phyloP scores from a whole-genome alignment of 2,888 invertebrate genomes.

The Oegoconia quadripuncta region DNA sequence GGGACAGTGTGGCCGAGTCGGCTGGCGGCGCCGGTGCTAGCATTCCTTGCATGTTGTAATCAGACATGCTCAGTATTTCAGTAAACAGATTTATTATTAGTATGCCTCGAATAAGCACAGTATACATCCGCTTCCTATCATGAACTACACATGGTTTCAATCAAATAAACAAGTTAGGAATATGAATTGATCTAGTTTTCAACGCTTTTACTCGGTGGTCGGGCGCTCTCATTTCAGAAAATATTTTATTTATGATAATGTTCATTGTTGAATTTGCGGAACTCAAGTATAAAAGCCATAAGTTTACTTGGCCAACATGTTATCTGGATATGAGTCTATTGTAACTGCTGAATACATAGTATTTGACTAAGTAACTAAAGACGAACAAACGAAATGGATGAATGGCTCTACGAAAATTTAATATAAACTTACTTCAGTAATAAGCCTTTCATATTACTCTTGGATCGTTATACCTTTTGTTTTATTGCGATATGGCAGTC shows the following conservation, averaged over 20 bases:
- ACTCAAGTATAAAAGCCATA: neutral
- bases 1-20: no score
- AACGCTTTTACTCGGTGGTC: neutral
- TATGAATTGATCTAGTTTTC: slow-evolving; percentile 5
- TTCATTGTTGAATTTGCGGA: slow-evolving; percentile 8
- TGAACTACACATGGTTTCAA: slow-evolving; percentile 12
- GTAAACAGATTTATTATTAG: slow-evolving; percentile 55
- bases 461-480: no score
- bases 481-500: no score
- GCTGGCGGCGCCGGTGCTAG: no score
- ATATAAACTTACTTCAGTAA: no score
- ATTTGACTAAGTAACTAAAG: no score
- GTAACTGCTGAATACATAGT: no score
- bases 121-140: slow-evolving; percentile 45
- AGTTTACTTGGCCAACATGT: neutral
- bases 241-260: slow-evolving; percentile 8
- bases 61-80: slow-evolving; percentile 46
- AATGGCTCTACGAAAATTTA: no score
- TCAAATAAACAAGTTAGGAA: slow-evolving; percentile 14
- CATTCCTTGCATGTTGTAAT: slow-evolving; percentile 45
- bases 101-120: slow-evolving; percentile 34
- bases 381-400: no score
- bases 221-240: slow-evolving; percentile 2
- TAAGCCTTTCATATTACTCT: no score
- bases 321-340: no score